Evolutionary conservation across 2,888 invertebrate species (phyloP).

Genomic region (Caenorhabditis virilis): DNA sequence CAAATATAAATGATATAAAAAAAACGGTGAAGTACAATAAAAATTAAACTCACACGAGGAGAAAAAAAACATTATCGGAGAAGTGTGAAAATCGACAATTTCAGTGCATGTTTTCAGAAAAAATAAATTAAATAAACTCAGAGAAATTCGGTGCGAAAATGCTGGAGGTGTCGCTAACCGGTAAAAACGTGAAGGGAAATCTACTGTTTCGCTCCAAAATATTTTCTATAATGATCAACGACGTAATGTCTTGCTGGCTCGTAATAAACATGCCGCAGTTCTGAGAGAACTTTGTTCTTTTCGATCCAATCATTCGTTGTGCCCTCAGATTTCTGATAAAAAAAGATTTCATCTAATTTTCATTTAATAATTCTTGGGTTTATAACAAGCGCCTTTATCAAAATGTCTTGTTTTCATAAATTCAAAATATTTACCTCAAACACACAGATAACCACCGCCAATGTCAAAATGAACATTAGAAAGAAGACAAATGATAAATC

Average conservation of each 20-base stretch:
- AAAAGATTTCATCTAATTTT: background rate
- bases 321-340: constrained; percentile 30
- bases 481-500: constrained; percentile 29
- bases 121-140: background rate
- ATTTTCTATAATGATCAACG: constrained; percentile 34
- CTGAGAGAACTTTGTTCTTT: constrained; percentile 27
- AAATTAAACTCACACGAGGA: too few species aligned
- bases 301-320: constrained; percentile 44
- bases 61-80: too few species aligned
- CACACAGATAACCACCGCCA: constrained; percentile 29
- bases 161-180: background rate
- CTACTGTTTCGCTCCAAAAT: constrained; percentile 25
- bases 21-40: too few species aligned
- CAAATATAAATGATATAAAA: too few species aligned
- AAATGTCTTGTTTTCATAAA: background rate
- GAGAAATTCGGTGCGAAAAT: background rate
- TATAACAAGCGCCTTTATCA: background rate
- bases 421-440: constrained; percentile 34
- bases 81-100: too few species aligned
- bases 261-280: constrained; percentile 47
- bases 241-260: constrained; percentile 47
- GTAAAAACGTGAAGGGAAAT: background rate
- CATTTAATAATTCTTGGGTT: too few species aligned
- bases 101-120: too few species aligned
- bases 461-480: constrained; percentile 31